These are phyloP conservation scores for Chalcis sispes DNA, from an alignment of 2,888 invertebrate species.

Conservation along the genomic window DNA sequence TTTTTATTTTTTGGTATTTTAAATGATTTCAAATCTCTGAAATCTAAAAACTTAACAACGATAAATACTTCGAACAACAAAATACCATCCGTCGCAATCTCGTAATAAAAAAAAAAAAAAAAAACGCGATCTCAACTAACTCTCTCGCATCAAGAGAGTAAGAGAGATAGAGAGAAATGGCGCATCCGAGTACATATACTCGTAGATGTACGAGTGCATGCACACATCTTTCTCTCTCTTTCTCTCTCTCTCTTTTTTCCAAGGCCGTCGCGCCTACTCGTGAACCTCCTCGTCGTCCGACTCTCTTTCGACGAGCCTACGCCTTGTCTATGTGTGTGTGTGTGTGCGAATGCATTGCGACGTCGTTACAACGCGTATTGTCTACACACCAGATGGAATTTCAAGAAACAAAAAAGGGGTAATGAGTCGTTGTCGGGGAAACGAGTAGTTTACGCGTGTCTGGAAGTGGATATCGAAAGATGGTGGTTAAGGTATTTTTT, in stretches of 20 bases:
- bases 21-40: too few species aligned
- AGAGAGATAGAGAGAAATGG: slow-evolving; percentile 7
- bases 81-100: too few species aligned
- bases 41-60: too few species aligned
- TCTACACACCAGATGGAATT: not conserved
- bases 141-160: not conserved
- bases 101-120: not conserved
- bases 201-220: not conserved
- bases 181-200: slow-evolving; percentile 3
- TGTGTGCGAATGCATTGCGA: not conserved
- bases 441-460: not conserved
- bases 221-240: slow-evolving; percentile 4
- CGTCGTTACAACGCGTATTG: not conserved
- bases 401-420: not conserved
- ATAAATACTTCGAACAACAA: too few species aligned
- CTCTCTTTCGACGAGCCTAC: slow-evolving; percentile 4
- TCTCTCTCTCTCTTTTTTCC: slow-evolving; percentile 16
- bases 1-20: too few species aligned
- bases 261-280: slow-evolving; percentile 53
- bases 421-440: not conserved
- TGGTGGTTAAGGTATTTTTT: too few species aligned
- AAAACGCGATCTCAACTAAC: not conserved
- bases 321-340: not conserved
- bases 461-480: too few species aligned
- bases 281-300: slow-evolving; percentile 29